phyloP scores from a whole-genome alignment of 2,888 invertebrate genomes.

The Torymus auratus region DNA sequence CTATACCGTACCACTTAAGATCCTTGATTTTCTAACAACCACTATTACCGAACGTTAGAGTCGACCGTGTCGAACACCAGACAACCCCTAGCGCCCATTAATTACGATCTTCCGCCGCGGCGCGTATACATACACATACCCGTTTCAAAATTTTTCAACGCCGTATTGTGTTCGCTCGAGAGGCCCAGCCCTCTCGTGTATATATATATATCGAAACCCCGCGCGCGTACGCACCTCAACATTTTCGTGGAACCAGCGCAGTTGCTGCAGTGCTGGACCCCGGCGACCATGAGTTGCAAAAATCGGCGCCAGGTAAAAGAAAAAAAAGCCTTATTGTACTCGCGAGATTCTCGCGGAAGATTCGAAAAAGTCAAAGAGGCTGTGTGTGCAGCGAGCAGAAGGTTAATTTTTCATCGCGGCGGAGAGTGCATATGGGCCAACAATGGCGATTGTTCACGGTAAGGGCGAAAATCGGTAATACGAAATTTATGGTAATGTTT shows the following conservation, averaged over 20 bases:
- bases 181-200: too few species aligned
- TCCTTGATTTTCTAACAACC: too few species aligned
- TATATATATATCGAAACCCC: too few species aligned
- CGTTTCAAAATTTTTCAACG: slow-evolving; percentile 41
- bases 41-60: too few species aligned
- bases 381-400: slow-evolving; percentile 52
- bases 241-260: slow-evolving; percentile 27
- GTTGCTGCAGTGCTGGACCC: background rate
- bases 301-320: slow-evolving; percentile 62
- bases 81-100: background rate
- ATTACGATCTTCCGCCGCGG: background rate
- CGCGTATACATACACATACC: background rate
- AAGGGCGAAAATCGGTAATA: slow-evolving; percentile 60
- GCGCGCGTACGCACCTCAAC: background rate
- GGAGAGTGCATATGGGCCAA: slow-evolving; percentile 17
- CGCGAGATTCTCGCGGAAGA: slow-evolving; percentile 38
- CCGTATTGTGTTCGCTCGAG: slow-evolving; percentile 17
- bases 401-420: slow-evolving; percentile 72
- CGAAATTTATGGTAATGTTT: slow-evolving; percentile 71
- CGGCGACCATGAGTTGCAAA: slow-evolving; percentile 68
- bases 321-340: slow-evolving; percentile 58
- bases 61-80: too few species aligned
- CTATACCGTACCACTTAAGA: too few species aligned
- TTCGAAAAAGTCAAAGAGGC: slow-evolving; percentile 48
- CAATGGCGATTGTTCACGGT: slow-evolving; percentile 14